Evolutionary conservation across 2,113 vertebrate species (phyloP).

Genomic region (Todiramphus chloris): DNA sequence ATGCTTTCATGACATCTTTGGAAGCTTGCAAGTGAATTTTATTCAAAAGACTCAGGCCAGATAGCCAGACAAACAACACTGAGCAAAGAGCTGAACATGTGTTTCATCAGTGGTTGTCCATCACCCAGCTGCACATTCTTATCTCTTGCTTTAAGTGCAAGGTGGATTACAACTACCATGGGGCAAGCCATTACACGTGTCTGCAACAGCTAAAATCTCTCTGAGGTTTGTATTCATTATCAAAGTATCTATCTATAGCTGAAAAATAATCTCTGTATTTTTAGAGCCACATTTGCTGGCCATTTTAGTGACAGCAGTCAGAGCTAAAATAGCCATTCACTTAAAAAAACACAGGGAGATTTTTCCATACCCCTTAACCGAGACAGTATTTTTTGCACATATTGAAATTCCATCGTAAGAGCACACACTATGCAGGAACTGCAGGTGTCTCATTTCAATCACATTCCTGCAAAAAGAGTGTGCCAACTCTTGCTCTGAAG

Average conservation of each 20-base stretch:
- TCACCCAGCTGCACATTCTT: neutral
- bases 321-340: slow-evolving; percentile 28
- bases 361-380: neutral
- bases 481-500: neutral
- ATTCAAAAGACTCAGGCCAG: neutral
- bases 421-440: neutral
- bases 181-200: neutral
- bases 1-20: neutral
- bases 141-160: neutral
- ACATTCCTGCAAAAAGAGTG: neutral
- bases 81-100: fast-evolving
- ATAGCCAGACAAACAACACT: neutral
- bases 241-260: slow-evolving; percentile 37
- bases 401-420: neutral
- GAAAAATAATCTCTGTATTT: slow-evolving; percentile 50
- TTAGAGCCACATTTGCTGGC: slow-evolving; percentile 46
- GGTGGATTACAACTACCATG: neutral
- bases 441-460: slow-evolving; percentile 10
- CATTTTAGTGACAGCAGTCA: slow-evolving; percentile 14
- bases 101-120: neutral
- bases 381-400: neutral
- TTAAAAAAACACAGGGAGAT: neutral
- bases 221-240: slow-evolving; percentile 30
- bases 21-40: neutral
- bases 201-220: neutral